Base-by-base conservation (phyloP, 2,888 invertebrate genomes). In the Nomada ferruginata region DNA sequence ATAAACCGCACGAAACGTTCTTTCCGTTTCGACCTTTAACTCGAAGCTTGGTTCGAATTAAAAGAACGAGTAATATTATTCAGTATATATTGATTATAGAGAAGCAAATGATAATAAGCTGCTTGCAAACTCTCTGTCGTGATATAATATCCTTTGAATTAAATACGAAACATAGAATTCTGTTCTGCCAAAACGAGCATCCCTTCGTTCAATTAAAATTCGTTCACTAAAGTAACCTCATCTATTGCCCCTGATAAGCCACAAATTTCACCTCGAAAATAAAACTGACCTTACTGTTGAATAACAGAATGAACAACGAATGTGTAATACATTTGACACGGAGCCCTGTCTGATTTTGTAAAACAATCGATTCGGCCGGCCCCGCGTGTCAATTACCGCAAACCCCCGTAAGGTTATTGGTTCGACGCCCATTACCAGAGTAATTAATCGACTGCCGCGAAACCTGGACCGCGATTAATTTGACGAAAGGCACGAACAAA, bases 371-470 rank as follows among this genome's bases (percentile, higher is more conserved):
- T 71, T 47, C 52, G 9, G 42, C 70, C 23, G 52, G 20, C 63
- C 52, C 63, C 10, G n/a, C 26, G 50, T 59, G 18, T 64, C 59
- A 70, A 73, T 83, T 69, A 82, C 73, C 73, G 60, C 52, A 2
- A 36, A 15, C 9, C 15, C 11, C 61, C 66, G 69, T 59, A 73
- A 64, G 65, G 69, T 69, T 78, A 50, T 59, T 20, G 44, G 42
- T 69, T 7, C 50, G 44, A 42, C 47, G 50, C 57, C 53, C 44
- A 76, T 80, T 71, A 64, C 55, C 42, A 47, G 29, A 55, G 78
- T 75, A 65, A 84, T 79, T 76, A 79, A 79, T 79, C 65, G 84
- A 75, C 60, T 66, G 20, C 61, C 44, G n/a, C 59, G 68, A 29
- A 59, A 55, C 44, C 23, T 10, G 73, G 61, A 18, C 53, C 60